Conservation (phyloP, 2,113 vertebrate genomes). For the Chlorocebus sabaeus region DNA sequence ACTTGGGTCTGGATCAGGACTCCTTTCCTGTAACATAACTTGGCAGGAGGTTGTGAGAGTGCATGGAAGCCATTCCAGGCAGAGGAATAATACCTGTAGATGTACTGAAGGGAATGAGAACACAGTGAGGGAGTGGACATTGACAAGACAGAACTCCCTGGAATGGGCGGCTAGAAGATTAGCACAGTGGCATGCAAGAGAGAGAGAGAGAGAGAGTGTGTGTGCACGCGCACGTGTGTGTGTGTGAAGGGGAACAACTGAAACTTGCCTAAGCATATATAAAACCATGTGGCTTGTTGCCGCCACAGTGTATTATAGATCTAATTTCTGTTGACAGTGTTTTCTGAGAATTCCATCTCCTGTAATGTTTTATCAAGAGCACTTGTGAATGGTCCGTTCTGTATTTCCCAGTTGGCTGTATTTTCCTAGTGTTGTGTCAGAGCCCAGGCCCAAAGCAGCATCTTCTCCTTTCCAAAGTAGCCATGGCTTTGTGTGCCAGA, state of each 20-base stretch:
- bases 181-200: background rate
- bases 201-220: too few relatives aligned
- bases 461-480: background rate
- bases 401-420: background rate
- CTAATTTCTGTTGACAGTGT: background rate
- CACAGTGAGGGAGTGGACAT: background rate
- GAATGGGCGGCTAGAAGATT: background rate
- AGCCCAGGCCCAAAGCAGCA: fast-evolving
- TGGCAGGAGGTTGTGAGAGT: background rate
- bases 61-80: background rate
- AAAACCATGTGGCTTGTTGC: background rate
- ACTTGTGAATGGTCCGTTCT: background rate
- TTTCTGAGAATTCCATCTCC: background rate
- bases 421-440: background rate
- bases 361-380: background rate
- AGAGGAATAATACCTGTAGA: background rate
- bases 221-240: fast-evolving
- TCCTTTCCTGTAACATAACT: background rate
- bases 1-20: too few relatives aligned
- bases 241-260: background rate
- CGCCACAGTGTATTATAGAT: background rate
- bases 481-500: background rate
- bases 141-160: background rate
- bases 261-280: background rate
- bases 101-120: background rate